These are phyloP conservation scores for Lepetodrilus schrolli DNA, from an alignment of 2,888 invertebrate species.

Conservation along the genomic window DNA sequence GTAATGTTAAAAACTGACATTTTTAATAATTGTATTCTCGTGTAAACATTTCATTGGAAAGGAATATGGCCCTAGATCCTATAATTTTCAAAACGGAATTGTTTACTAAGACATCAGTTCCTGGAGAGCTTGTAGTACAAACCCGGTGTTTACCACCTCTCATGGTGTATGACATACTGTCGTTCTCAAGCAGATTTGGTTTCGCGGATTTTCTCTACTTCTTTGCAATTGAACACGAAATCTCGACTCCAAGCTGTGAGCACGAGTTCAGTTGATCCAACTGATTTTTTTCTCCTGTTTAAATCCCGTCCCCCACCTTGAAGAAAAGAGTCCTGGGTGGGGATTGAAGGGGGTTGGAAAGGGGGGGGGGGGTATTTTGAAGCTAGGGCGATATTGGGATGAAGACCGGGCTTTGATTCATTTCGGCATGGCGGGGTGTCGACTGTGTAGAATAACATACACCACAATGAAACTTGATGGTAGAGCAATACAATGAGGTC, in stretches of 20 bases:
- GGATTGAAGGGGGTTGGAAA: no score
- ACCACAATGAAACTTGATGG: background rate
- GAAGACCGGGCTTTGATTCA: constrained; percentile 1
- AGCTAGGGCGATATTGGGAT: background rate
- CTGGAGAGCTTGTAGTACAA: background rate
- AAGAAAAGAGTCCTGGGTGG: background rate
- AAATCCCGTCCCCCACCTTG: constrained; percentile 6
- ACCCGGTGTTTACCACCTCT: background rate
- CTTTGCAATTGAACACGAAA: background rate
- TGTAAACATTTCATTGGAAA: no score
- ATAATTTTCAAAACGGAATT: background rate
- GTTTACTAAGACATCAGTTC: background rate
- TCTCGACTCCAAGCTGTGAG: constrained; percentile 9
- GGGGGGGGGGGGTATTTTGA: constrained; percentile 5
- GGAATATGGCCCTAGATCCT: no score
- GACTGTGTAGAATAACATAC: background rate
- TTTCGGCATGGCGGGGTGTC: background rate
- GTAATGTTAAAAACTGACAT: no score
- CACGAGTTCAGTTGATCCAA: constrained; percentile 6
- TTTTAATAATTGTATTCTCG: no score
- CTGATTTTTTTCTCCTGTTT: no score
- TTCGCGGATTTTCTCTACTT: background rate
- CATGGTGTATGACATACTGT: background rate
- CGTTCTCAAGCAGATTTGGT: constrained; percentile 2
- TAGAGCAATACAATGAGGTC: background rate